Conservation (phyloP, 1,140 invertebrate species). For the Rhysida immarginata region DNA sequence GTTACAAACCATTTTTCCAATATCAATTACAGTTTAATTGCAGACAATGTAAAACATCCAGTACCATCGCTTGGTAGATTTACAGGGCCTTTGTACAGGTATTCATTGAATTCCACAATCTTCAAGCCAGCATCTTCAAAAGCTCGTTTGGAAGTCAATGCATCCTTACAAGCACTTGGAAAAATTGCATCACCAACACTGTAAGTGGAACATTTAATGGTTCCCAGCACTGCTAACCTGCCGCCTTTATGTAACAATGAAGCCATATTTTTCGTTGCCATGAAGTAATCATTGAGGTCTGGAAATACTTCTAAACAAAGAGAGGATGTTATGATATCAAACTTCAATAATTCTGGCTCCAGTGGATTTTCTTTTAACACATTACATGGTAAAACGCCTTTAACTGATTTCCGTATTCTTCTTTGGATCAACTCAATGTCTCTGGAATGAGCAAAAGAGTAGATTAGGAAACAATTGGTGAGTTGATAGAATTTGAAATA, state of each 20-base stretch:
- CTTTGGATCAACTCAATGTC: neutral
- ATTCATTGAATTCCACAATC: neutral
- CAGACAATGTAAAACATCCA: too few species aligned
- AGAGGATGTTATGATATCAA: neutral
- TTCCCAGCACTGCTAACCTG: neutral
- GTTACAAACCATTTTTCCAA: too few species aligned
- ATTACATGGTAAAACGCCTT: neutral
- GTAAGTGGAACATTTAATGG: neutral
- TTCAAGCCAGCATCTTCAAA: neutral
- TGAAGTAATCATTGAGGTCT: neutral
- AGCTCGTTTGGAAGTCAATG: neutral
- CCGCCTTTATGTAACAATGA: neutral
- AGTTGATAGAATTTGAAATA: too few species aligned
- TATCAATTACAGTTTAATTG: too few species aligned
- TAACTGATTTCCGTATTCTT: neutral
- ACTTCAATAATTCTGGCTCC: neutral
- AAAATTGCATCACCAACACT: neutral
- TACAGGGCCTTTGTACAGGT: neutral
- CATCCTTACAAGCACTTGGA: neutral
- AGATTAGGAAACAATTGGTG: too few species aligned
- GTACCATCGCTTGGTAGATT: too few species aligned
- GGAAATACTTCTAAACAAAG: neutral
- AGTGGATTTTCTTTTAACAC: neutral
- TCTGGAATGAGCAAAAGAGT: too few species aligned
- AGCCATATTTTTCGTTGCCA: neutral